Conservation (phyloP, 1,140 invertebrate species). For the Drosophila rufa region DNA sequence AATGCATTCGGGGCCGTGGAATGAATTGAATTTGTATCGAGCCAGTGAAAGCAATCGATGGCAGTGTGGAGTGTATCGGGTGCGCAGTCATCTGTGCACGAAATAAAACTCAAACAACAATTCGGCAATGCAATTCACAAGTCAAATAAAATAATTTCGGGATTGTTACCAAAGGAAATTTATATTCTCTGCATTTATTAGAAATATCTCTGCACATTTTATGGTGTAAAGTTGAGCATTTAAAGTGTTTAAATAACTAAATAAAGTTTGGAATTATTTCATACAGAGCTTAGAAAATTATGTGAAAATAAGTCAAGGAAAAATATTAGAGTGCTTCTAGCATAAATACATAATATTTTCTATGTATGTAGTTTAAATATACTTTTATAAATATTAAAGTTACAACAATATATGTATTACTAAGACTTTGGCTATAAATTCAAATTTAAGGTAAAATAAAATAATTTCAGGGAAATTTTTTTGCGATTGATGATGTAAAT, state of each 20-base stretch:
- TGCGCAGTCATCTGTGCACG: conserved; percentile 15
- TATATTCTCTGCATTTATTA: neutral
- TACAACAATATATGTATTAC: too few relatives aligned
- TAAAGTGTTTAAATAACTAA: too few relatives aligned
- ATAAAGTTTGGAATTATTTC: too few relatives aligned
- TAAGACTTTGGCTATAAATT: too few relatives aligned
- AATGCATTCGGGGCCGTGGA: conserved; percentile 26
- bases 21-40: conserved; percentile 42
- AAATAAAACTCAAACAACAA: conserved; percentile 34
- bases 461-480: too few relatives aligned
- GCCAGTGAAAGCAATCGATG: conserved; percentile 30
- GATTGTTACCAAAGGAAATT: neutral
- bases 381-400: too few relatives aligned
- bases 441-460: too few relatives aligned
- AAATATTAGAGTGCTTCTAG: too few relatives aligned
- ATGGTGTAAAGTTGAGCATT: neutral
- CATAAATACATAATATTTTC: too few relatives aligned
- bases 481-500: too few relatives aligned
- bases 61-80: conserved; percentile 7
- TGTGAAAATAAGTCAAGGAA: neutral
- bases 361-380: too few relatives aligned
- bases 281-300: neutral
- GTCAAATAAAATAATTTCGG: conserved; percentile 6
- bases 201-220: neutral
- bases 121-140: conserved; percentile 8